These are phyloP conservation scores for Rhingia rostrata DNA, from an alignment of 2,888 invertebrate species.

Conservation along the genomic window DNA sequence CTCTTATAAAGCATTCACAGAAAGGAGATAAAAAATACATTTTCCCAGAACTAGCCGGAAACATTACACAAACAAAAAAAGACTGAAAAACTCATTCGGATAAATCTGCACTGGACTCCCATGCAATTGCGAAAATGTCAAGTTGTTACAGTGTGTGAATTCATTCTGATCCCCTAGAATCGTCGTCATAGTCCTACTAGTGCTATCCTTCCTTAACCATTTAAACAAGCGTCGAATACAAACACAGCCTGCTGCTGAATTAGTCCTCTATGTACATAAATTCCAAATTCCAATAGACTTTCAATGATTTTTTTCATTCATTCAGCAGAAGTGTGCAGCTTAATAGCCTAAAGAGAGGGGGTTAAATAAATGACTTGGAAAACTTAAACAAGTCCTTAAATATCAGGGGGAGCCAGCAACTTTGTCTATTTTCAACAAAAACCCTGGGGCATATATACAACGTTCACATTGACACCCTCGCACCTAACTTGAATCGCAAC, in stretches of 20 bases:
- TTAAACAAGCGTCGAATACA: constrained; percentile 26
- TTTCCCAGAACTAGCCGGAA: neutral
- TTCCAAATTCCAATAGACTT: constrained; percentile 63
- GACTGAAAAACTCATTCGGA: constrained; percentile 44
- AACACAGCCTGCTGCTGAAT: constrained; percentile 8
- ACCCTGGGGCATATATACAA: constrained; percentile 21
- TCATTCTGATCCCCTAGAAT: constrained; percentile 18
- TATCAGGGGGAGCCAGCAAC: constrained; percentile 55
- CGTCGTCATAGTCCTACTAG: constrained; percentile 8
- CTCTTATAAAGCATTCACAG: neutral
- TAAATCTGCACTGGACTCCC: constrained; percentile 65
- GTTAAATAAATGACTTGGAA: constrained; percentile 63
- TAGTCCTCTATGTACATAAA: constrained; percentile 56
- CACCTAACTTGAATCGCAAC: constrained; percentile 38
- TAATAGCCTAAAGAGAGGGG: constrained; percentile 42
- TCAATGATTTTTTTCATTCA: constrained; percentile 26
- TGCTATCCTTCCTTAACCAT: constrained; percentile 41
- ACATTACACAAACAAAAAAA: constrained; percentile 1
- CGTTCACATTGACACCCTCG: constrained; percentile 51
- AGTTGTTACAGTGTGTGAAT: constrained; percentile 68
- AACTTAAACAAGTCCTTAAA: constrained; percentile 71
- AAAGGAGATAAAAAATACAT: neutral
- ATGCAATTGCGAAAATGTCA: constrained; percentile 71
- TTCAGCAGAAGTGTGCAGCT: constrained; percentile 39
- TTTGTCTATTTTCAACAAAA: constrained; percentile 42